Evolutionary conservation across 2,797 vertebrate species (phyloP).

Genomic region (Poeciliopsis gracilis): DNA sequence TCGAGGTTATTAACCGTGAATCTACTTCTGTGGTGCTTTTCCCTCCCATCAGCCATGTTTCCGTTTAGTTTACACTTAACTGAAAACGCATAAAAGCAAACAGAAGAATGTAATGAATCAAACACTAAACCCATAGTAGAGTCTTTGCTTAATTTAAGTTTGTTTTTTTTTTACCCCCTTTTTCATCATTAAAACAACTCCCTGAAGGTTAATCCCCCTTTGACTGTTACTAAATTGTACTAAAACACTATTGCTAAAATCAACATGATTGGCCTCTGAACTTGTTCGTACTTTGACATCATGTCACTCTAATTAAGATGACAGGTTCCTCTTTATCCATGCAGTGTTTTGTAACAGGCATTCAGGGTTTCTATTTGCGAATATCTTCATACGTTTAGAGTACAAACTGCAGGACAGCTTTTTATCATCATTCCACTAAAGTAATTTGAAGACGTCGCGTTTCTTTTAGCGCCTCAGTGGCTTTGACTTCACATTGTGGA

Average conservation of each 20-base stretch:
- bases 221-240: slow-evolving; percentile 10
- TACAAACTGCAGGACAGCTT: slow-evolving; percentile 24
- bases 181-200: slow-evolving; percentile 1
- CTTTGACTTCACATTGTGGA: slow-evolving; percentile 35
- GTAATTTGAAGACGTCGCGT: slow-evolving; percentile 25
- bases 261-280: slow-evolving; percentile 19
- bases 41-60: not conserved
- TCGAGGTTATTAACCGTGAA: not conserved
- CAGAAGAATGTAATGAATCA: slow-evolving; percentile 17
- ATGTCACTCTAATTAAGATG: slow-evolving; percentile 1
- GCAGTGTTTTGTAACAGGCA: not conserved
- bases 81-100: slow-evolving; percentile 1
- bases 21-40: slow-evolving; percentile 4
- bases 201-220: slow-evolving; percentile 2
- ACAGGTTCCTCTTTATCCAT: not conserved
- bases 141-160: slow-evolving; percentile 12
- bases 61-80: slow-evolving; percentile 10
- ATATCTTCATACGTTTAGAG: slow-evolving; percentile 13
- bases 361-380: slow-evolving; percentile 53
- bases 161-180: not conserved
- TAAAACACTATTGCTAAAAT: slow-evolving; percentile 33
- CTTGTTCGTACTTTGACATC: slow-evolving; percentile 8
- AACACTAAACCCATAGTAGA: slow-evolving; percentile 69
- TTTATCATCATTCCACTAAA: slow-evolving; percentile 42
- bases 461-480: slow-evolving; percentile 36